Base-by-base conservation (phyloP, 2,888 invertebrate genomes). In the Pristionchus entomophagus region DNA sequence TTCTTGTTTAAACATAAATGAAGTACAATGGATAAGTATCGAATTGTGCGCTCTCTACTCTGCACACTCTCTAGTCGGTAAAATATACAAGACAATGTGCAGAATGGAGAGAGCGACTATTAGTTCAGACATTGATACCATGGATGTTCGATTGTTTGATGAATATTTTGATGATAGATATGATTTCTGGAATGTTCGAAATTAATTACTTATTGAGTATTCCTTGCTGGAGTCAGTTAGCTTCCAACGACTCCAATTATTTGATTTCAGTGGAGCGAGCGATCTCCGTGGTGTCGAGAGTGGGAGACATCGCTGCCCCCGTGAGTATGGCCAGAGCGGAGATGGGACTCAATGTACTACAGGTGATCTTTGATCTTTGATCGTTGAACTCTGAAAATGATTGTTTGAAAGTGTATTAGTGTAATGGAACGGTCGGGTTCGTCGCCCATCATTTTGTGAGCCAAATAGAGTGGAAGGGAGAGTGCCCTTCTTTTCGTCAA, bases 301-400 rank as follows among this genome's bases (percentile, higher is more conserved):
- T 88, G 49, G 88, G 88, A 4, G 86, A 88, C 41, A 84, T 88
- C 32, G 85, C 88, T 53, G 84, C 86, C 26, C 73, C 86, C 29
- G 81, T 88, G 73, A 86, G 85, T 81, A 80, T 88, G 51, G 85
- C 87, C 22, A 86, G 87, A 83, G 77, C 86, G 10, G 88, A 88
- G 73, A 80, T 73, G 62, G 87, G 86, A 35, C 51, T 88, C 22
- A 78, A 77, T 53, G 84, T 87, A 10, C 51, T 88, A 26, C 87
- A 86, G 41, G 86, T 78, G 17, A 69, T 38, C 41, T 73, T 41
- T 73, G 86, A 86, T 77, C 81, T 77, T 45, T 49, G n/a, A 77
- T 77, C 77, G n/a, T 73, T 73, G 29, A 17, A 29, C 32, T 62
- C 62, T 62, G 26, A 10, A 19, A 5, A 62, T 62, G 29, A 14